These are phyloP conservation scores for Xiphophorus couchianus DNA, from an alignment of 2,113 vertebrate genomes.

Conservation along the genomic window DNA sequence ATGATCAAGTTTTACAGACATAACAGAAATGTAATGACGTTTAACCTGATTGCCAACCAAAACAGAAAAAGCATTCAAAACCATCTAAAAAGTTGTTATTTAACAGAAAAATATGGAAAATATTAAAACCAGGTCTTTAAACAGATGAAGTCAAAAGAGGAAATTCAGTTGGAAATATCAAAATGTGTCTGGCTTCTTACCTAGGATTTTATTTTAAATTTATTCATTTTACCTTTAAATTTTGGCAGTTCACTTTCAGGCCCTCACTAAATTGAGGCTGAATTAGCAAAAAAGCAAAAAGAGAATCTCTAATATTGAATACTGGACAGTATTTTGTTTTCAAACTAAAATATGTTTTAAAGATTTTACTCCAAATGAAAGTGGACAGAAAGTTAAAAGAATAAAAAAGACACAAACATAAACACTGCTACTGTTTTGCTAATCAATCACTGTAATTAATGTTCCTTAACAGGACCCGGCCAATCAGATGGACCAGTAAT, in stretches of 20 bases:
- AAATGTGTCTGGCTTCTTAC: too few relatives aligned
- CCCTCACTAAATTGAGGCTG: not conserved
- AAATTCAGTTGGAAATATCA: too few relatives aligned
- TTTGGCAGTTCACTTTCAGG: not conserved
- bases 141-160: too few relatives aligned
- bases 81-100: too few relatives aligned
- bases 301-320: not conserved
- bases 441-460: not conserved
- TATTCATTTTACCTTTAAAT: not conserved
- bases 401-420: not conserved
- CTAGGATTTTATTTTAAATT: not conserved
- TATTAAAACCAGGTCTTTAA: too few relatives aligned
- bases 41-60: too few relatives aligned
- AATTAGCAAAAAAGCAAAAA: not conserved
- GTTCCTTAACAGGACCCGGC: not conserved
- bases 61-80: too few relatives aligned
- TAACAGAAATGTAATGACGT: too few relatives aligned
- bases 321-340: too few relatives aligned
- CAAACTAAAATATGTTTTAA: not conserved
- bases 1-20: too few relatives aligned
- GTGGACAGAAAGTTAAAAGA: too few relatives aligned
- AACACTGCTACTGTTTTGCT: accelerated
- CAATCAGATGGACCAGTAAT: not conserved
- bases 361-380: not conserved
- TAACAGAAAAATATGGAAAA: too few relatives aligned